Evolutionary conservation across 2,113 vertebrate genomes (phyloP).

Genomic region (Varanus komodoensis): DNA sequence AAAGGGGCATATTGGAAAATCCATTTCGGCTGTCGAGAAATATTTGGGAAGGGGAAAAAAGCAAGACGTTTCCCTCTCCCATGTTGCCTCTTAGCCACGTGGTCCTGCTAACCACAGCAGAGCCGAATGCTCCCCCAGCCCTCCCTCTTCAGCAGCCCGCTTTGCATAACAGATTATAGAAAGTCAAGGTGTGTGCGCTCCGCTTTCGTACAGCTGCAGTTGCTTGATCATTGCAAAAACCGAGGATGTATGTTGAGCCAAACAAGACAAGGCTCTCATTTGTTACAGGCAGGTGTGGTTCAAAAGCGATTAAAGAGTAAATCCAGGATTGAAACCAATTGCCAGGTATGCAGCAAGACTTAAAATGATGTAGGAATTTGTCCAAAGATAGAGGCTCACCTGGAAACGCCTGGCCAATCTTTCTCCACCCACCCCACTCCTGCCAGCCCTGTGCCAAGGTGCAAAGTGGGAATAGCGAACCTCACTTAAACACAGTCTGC

Average conservation of each 20-base stretch:
- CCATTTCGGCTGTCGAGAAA: background rate
- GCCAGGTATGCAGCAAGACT: background rate
- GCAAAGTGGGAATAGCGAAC: background rate
- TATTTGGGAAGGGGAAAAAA: background rate
- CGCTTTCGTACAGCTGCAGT: background rate
- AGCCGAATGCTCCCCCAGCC: no score
- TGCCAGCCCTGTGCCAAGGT: no score
- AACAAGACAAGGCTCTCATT: background rate
- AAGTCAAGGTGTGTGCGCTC: background rate
- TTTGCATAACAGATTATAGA: background rate
- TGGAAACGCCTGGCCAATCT: background rate
- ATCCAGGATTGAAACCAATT: background rate
- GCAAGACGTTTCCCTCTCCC: background rate
- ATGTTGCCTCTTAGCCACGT: background rate
- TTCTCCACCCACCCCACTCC: no score
- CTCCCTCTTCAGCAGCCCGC: background rate
- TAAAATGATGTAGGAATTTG: background rate
- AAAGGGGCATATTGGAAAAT: no score
- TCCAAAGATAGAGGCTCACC: background rate
- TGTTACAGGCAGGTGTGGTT: background rate
- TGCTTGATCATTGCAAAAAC: background rate
- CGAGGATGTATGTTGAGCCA: background rate
- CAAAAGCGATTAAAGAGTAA: background rate
- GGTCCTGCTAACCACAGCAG: background rate
- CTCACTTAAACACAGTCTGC: background rate